phyloP scores from a whole-genome alignment of 92 coral and sea anemone genomes.

The Blastomussa wellsi region DNA sequence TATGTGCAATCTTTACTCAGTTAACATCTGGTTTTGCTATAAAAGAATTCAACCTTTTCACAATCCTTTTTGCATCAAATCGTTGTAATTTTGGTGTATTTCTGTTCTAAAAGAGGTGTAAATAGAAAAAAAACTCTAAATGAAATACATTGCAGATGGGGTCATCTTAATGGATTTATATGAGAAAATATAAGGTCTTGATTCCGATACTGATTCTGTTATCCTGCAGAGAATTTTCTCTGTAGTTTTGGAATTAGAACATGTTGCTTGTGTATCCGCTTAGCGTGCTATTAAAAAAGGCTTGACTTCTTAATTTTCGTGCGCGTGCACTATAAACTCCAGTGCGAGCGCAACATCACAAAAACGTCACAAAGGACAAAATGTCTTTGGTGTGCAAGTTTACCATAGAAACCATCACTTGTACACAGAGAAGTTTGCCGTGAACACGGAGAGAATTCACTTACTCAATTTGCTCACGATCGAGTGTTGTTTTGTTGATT shows the following conservation, averaged over 20 bases:
- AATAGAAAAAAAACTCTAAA: no score
- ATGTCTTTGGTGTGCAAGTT: background rate
- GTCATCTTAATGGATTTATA: no score
- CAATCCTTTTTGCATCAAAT: background rate
- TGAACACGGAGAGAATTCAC: constrained; percentile 1
- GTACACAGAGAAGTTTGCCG: background rate
- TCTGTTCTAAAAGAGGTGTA: background rate
- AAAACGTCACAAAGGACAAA: constrained; percentile 16
- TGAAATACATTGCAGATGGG: no score
- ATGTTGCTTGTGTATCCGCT: background rate
- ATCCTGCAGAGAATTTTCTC: background rate
- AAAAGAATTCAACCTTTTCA: background rate
- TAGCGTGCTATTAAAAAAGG: background rate
- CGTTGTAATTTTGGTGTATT: background rate
- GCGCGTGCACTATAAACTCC: constrained; percentile 3
- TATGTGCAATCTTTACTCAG: no score
- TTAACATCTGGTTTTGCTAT: no score
- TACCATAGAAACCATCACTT: constrained; percentile 21
- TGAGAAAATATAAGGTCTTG: no score
- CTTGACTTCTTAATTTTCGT: background rate
- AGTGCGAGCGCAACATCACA: constrained; percentile 25
- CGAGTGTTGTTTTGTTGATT: background rate
- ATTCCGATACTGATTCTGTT: no score
- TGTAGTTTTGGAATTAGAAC: background rate
- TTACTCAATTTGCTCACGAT: background rate